Conservation (phyloP, 1,140 invertebrate genomes). For the Drosophila miranda region DNA sequence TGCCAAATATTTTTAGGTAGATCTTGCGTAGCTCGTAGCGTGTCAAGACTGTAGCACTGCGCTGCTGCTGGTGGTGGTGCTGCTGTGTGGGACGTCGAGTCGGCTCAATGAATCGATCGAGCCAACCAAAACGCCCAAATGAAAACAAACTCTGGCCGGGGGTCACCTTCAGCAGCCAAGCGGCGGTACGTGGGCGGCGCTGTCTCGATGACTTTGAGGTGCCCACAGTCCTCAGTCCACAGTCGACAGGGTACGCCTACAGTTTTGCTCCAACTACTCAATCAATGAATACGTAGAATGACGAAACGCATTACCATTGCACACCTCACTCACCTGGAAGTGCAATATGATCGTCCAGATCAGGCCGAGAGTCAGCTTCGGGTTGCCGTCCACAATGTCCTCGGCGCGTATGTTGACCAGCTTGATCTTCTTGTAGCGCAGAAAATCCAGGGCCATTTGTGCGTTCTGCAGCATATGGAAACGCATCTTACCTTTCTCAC, state of each 20-base stretch:
- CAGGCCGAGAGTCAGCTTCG: slow-evolving; percentile 98
- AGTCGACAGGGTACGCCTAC: slow-evolving; percentile 30
- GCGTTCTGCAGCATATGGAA: slow-evolving; percentile 99
- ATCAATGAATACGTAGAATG: slow-evolving; percentile 27
- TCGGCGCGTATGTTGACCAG: slow-evolving; percentile 99
- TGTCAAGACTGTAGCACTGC: slow-evolving; percentile 49
- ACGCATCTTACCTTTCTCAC: slow-evolving; percentile 97
- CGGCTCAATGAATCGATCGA: slow-evolving; percentile 68
- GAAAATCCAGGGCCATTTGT: slow-evolving; percentile 95
- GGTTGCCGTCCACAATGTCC: slow-evolving; percentile 99
- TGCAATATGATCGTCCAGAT: slow-evolving; percentile 99
- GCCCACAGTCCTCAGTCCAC: slow-evolving; percentile 7
- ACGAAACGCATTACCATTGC: neutral
- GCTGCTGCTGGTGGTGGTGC: neutral
- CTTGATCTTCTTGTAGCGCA: slow-evolving; percentile 97
- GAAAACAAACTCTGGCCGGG: slow-evolving; percentile 67
- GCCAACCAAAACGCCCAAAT: slow-evolving; percentile 59
- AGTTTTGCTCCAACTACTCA: slow-evolving; percentile 58
- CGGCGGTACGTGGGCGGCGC: slow-evolving; percentile 40
- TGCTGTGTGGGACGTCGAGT: slow-evolving; percentile 31
- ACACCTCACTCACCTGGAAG: slow-evolving; percentile 93
- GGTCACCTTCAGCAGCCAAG: slow-evolving; percentile 61
- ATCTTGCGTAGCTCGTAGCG: slow-evolving; percentile 29
- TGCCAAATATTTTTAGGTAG: slow-evolving; percentile 59
- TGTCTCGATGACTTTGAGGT: slow-evolving; percentile 53